A percentile compares a stretch with the other conserved stretches of the same genome.
Evolutionary conservation across 2,797 vertebrate genomes (phyloP).

Genomic region (Acridotheres tristis): DNA sequence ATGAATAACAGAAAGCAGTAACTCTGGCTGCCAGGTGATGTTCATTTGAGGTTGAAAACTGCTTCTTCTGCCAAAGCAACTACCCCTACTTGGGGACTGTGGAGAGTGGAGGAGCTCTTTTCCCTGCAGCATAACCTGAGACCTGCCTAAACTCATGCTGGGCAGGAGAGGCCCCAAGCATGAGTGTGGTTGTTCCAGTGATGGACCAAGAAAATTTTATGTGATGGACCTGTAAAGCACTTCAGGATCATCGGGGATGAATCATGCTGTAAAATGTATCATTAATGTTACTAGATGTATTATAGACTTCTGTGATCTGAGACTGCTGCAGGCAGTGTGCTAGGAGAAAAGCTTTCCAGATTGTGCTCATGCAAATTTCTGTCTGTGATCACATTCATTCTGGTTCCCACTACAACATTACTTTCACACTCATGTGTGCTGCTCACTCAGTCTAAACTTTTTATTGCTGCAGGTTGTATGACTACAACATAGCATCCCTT

Average conservation of each 20-base stretch:
- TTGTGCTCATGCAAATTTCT: conserved; percentile 64
- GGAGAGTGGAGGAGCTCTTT: background rate
- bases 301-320: conserved; percentile 23
- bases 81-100: accelerated
- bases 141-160: accelerated
- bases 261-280: background rate
- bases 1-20: background rate
- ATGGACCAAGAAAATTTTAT: background rate
- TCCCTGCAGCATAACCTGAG: background rate
- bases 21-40: background rate
- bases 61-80: background rate
- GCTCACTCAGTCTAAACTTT: conserved; percentile 59
- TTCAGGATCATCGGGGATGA: background rate
- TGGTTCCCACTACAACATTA: conserved; percentile 60
- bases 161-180: background rate
- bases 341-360: conserved; percentile 57
- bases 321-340: conserved; percentile 46
- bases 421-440: conserved; percentile 55
- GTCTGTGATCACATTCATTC: conserved; percentile 61
- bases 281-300: conserved; percentile 5
- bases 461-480: conserved; percentile 55
- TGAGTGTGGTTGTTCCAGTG: accelerated
- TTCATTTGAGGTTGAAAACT: background rate
- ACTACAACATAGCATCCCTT: conserved; percentile 44
- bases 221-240: background rate